A percentile compares a stretch with the other conserved stretches of the same genome.
Evolutionary conservation across 1,140 invertebrate species (phyloP).

Genomic region (Meloidogyne floridensis): DNA sequence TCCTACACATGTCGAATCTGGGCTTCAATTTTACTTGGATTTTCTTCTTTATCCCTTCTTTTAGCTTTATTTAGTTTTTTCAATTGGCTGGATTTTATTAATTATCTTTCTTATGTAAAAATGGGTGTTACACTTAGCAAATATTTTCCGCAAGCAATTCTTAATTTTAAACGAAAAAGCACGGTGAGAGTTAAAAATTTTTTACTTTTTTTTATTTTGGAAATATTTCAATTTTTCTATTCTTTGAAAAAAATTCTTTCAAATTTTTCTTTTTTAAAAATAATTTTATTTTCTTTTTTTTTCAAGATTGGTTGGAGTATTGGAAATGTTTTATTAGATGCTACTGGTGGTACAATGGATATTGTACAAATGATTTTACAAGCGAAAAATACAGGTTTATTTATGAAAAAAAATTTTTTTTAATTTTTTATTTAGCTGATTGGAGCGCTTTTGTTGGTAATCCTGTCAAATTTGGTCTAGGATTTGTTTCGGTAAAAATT

Average conservation of each 20-base stretch:
- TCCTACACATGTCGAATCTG: constrained; percentile 69
- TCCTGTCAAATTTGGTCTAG: constrained; percentile 94
- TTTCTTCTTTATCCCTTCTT: constrained; percentile 72
- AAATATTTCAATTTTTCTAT: background rate
- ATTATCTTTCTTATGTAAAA: constrained; percentile 94
- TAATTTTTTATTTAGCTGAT: constrained; percentile 67
- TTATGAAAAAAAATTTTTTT: background rate
- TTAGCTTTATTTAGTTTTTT: constrained; percentile 73
- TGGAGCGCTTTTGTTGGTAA: constrained; percentile 93
- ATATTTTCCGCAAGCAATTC: constrained; percentile 92
- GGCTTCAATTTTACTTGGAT: constrained; percentile 69
- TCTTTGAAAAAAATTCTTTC: no score
- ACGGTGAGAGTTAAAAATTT: constrained; percentile 71
- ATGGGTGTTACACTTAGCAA: constrained; percentile 93
- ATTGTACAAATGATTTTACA: constrained; percentile 94
- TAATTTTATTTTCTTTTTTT: background rate
- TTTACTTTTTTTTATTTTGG: background rate
- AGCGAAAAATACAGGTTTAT: constrained; percentile 87
- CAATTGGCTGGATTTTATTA: constrained; percentile 86
- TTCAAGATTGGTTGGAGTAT: constrained; percentile 84
- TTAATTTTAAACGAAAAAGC: constrained; percentile 91
- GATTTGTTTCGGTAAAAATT: constrained; percentile 77
- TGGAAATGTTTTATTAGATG: constrained; percentile 93
- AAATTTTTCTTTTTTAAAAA: no score
- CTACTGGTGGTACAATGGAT: constrained; percentile 89